Evolutionary conservation across 2,888 invertebrate genomes (phyloP).

Genomic region (Thera obeliscata): DNA sequence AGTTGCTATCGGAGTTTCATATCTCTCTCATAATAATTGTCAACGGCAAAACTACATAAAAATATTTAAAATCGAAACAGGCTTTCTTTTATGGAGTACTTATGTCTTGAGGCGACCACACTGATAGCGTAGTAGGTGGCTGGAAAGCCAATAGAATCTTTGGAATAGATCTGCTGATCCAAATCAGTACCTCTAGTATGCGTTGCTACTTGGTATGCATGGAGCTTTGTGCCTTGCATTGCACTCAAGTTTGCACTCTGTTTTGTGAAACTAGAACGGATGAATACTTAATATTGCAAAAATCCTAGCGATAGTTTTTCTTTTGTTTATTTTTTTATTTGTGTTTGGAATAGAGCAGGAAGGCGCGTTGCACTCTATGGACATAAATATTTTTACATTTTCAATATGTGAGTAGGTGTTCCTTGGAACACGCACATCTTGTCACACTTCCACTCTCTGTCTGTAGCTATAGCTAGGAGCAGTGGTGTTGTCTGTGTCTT

Average conservation of each 20-base stretch:
- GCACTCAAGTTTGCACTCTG: background rate
- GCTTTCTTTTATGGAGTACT: slow-evolving; percentile 13
- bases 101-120: slow-evolving; percentile 22
- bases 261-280: background rate
- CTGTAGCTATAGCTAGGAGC: too few relatives aligned
- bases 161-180: slow-evolving; percentile 19
- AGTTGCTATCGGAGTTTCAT: slow-evolving; percentile 9
- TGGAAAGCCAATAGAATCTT: slow-evolving; percentile 25
- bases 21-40: slow-evolving; percentile 1
- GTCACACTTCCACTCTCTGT: too few relatives aligned
- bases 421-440: too few relatives aligned
- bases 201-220: background rate
- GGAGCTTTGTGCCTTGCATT: background rate
- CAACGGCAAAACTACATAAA: slow-evolving; percentile 24
- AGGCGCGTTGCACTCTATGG: too few relatives aligned
- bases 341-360: too few relatives aligned
- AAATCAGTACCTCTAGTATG: background rate
- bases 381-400: too few relatives aligned
- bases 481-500: too few relatives aligned
- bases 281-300: background rate
- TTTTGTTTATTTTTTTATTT: too few relatives aligned
- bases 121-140: slow-evolving; percentile 26
- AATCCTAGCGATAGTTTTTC: background rate
- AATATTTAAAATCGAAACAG: slow-evolving; percentile 29
- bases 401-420: too few relatives aligned